These are phyloP conservation scores for Orthosia incerta DNA, from an alignment of 2,888 invertebrate species.

Conservation along the genomic window DNA sequence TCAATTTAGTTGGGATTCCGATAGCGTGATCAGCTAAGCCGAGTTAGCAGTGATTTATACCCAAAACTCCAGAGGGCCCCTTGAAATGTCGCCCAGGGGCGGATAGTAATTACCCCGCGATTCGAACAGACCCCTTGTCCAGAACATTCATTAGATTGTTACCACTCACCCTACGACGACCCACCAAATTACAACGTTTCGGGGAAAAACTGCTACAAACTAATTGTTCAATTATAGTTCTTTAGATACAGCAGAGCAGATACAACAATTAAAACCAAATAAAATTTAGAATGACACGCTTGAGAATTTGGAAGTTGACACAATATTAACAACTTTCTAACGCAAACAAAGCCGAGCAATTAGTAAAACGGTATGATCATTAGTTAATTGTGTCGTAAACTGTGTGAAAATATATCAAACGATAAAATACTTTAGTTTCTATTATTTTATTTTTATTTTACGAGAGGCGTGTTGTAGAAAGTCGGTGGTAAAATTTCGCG, in stretches of 20 bases:
- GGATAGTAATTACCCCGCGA: constrained; percentile 79
- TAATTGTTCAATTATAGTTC: constrained; percentile 52
- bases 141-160: constrained; percentile 78
- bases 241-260: constrained; percentile 39
- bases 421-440: constrained; percentile 44
- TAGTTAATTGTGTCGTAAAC: constrained; percentile 65
- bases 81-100: constrained; percentile 76
- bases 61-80: constrained; percentile 71
- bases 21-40: constrained; percentile 74
- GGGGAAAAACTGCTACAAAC: constrained; percentile 50
- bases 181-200: constrained; percentile 45
- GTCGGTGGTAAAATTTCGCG: constrained; percentile 56
- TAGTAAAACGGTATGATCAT: constrained; percentile 66
- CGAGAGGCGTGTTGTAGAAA: constrained; percentile 56
- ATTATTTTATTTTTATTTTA: constrained; percentile 54
- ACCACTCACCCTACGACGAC: constrained; percentile 73
- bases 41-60: constrained; percentile 84
- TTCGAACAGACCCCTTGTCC: constrained; percentile 73
- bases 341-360: constrained; percentile 68
- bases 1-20: constrained; percentile 67
- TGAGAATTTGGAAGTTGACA: constrained; percentile 59
- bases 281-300: constrained; percentile 53
- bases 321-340: constrained; percentile 69
- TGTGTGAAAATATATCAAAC: constrained; percentile 59
- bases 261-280: constrained; percentile 56